A percentile compares a stretch with the other conserved stretches of the same genome.
phyloP scores from a whole-genome alignment of 2,113 vertebrate genomes.

The Tringa solitaria region DNA sequence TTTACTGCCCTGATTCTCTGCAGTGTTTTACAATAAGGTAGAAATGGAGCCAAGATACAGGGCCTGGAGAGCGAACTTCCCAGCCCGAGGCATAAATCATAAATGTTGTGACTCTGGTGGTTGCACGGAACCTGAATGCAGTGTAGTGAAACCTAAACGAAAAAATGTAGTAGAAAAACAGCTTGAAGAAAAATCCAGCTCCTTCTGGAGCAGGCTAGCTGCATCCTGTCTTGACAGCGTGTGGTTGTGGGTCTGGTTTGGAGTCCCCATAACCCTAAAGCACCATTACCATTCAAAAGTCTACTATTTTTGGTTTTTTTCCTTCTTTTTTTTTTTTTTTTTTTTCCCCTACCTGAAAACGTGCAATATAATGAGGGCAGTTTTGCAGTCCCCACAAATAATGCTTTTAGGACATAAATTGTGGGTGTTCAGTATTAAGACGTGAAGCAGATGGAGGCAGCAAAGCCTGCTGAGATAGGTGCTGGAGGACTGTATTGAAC shows the following conservation, averaged over 20 bases:
- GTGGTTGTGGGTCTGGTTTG: not conserved
- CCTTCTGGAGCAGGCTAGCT: not conserved
- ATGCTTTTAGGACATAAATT: not conserved
- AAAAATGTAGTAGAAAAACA: not conserved
- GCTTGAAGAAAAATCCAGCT: not conserved
- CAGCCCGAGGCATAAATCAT: not conserved
- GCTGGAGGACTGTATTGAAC: not conserved
- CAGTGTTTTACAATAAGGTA: not conserved
- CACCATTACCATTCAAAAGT: not conserved
- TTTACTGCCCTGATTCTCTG: not conserved
- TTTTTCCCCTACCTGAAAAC: not conserved
- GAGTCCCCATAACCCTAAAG: not conserved
- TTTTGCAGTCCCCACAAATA: rapidly evolving
- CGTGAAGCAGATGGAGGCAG: not conserved
- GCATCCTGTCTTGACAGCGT: not conserved
- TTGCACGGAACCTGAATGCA: not conserved
- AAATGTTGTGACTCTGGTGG: not conserved
- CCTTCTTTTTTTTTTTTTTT: too few species aligned
- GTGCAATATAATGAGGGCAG: not conserved
- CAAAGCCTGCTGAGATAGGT: not conserved
- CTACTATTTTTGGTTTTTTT: not conserved
- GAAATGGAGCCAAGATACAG: not conserved
- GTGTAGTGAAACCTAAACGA: not conserved
- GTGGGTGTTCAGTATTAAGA: not conserved
- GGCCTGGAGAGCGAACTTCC: not conserved